Base-by-base conservation (phyloP, 2,797 vertebrate genomes). In the Potorous gilbertii region DNA sequence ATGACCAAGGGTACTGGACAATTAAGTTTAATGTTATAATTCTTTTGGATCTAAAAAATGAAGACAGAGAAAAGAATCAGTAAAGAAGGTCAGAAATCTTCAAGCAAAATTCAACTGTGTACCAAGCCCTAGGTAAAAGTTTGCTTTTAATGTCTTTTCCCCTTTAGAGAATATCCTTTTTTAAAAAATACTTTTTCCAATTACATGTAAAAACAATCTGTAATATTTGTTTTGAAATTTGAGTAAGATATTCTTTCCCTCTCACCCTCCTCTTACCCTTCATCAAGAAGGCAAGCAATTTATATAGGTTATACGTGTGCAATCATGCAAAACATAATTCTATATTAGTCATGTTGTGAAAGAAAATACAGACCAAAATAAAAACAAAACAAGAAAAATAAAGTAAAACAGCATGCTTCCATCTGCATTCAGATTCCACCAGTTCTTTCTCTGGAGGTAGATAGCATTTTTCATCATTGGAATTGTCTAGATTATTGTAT, bases 21-120 rank as follows among this genome's bases (percentile, higher is more conserved):
- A 94, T 94, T 94, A 29, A 98, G 97, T 87, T 94, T 94, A 90
- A 98, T 18, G 50, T 93, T 56, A 95, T 94, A 95, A 0, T 1
- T 91, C n/a, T 57, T 52, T 94, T 62, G 93, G 50, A 98, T 55
- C 97, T 98, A 92, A 94, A 96, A 92, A 55, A 93, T 89, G 57
- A 95, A 87, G 90, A n/a, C 55, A 50, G 54, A 91, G 91, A 91
- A 95, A 94, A 56, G 34, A 93, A 95, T 87, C n/a, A 56, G 90
- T 93, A 62, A 59, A 93, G 94, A 90, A 92, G 9, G 55, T 21
- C 5, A 56, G 62, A n/a, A 92, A 56, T 81, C 89, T 92, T 92
- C 90, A 96, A 55, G 90, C 40, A 90, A 56, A n/a, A 3, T 94
- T 55, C 92, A 96, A 6, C 66, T 94, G 52, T 92, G 40, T 46